phyloP scores from a whole-genome alignment of 2,113 vertebrate species.

The Ginglymostoma cirratum region DNA sequence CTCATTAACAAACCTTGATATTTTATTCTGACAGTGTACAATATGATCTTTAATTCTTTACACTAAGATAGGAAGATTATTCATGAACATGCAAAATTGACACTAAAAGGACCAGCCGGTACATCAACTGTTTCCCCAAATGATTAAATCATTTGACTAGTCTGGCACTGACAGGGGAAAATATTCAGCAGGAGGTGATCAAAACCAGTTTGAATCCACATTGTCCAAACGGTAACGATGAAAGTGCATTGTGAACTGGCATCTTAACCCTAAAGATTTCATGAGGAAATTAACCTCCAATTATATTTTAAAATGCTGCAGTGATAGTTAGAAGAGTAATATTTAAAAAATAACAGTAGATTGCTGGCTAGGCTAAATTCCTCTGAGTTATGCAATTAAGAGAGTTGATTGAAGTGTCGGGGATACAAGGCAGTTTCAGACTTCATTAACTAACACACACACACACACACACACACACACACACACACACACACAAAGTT shows the following conservation, averaged over 20 bases:
- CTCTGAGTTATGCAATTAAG: neutral
- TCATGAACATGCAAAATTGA: neutral
- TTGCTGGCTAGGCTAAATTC: neutral
- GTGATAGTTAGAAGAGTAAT: neutral
- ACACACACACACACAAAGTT: neutral
- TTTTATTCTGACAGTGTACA: neutral
- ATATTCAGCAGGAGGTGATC: neutral
- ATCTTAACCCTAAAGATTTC: neutral
- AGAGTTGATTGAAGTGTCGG: neutral
- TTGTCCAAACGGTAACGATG: neutral
- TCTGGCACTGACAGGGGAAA: neutral
- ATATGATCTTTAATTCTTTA: neutral
- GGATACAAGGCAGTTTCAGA: neutral
- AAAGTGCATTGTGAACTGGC: neutral
- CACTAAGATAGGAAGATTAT: neutral
- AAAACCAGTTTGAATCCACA: neutral
- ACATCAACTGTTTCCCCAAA: neutral
- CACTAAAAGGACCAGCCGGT: neutral
- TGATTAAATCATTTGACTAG: neutral
- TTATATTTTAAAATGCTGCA: neutral
- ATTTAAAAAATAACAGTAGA: neutral
- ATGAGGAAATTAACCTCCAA: neutral
- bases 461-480: neutral
- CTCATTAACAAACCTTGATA: neutral
- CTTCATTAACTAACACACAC: neutral